Percentiles rank a stretch among this genome's conserved stretches.
These are phyloP conservation scores for Trochalopteron elliotii DNA, from an alignment of 2,113 vertebrate genomes.

Conservation along the genomic window DNA sequence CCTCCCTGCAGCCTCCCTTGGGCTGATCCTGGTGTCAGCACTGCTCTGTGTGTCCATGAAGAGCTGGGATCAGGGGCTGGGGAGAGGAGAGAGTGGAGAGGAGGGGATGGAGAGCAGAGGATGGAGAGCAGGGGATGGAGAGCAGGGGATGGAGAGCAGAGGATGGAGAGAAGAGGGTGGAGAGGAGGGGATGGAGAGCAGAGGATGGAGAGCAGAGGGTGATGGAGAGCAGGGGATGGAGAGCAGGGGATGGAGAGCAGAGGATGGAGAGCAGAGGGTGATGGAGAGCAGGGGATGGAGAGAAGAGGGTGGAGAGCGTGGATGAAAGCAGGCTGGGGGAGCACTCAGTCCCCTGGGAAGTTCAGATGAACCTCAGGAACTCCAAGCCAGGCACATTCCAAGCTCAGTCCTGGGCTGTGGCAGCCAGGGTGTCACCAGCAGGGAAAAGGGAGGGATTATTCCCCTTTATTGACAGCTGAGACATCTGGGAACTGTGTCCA, in stretches of 20 bases:
- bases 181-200: neutral
- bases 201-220: too few relatives aligned
- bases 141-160: too few relatives aligned
- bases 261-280: too few relatives aligned
- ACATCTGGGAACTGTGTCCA: neutral
- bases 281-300: too few relatives aligned
- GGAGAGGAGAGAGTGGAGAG: neutral
- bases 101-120: neutral
- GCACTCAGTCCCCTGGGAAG: too few relatives aligned
- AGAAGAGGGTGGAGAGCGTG: too few relatives aligned
- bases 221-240: too few relatives aligned
- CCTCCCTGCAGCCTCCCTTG: neutral
- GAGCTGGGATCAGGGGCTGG: neutral
- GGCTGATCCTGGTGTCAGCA: neutral
- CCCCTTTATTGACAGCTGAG: neutral
- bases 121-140: neutral
- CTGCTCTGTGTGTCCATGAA: too few relatives aligned
- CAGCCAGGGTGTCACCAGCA: neutral
- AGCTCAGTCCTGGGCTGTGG: neutral
- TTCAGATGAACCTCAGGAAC: neutral
- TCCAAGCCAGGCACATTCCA: too few relatives aligned
- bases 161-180: neutral
- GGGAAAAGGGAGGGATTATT: neutral
- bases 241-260: neutral
- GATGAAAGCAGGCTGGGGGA: neutral